Conservation (phyloP, 2,888 invertebrate species). For the Melieria picta region DNA sequence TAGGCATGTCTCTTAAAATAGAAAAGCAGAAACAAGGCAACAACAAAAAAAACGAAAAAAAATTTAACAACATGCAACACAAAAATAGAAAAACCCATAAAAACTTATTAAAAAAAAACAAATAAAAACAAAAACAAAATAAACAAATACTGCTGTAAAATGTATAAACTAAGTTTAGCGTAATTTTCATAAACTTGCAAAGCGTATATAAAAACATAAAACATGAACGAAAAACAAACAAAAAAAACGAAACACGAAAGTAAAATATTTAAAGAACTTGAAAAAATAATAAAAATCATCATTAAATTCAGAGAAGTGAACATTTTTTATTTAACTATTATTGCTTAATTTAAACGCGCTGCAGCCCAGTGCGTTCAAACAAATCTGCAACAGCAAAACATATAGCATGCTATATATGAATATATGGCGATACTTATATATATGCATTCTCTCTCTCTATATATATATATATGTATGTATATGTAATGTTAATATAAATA, state of each 20-base stretch:
- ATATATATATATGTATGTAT: conserved; percentile 39
- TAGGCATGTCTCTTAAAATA: conserved; percentile 19
- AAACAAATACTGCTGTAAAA: conserved; percentile 41
- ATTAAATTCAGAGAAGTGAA: too few species aligned
- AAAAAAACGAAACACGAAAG: conserved; percentile 4
- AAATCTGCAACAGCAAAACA: too few species aligned
- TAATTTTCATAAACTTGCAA: conserved; percentile 37
- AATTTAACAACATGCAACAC: conserved; percentile 38
- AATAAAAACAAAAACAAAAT: conserved; percentile 38
- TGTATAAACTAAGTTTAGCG: conserved; percentile 32
- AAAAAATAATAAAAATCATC: neutral
- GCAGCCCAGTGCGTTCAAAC: too few species aligned
- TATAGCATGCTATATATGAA: neutral
- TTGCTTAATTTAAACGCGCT: conserved; percentile 2
- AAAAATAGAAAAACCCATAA: conserved; percentile 37
- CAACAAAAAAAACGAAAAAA: conserved; percentile 50
- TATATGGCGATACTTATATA: conserved; percentile 1
- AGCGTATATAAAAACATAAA: conserved; percentile 11
- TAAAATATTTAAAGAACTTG: conserved; percentile 9
- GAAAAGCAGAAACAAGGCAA: conserved; percentile 42
- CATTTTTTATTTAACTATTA: neutral
- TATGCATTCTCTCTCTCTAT: neutral
- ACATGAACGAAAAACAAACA: conserved; percentile 17
- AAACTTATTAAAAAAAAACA: conserved; percentile 35
- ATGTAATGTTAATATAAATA: conserved; percentile 39